phyloP scores from a whole-genome alignment of 2,797 vertebrate species.

The Hoplostethus atlanticus region DNA sequence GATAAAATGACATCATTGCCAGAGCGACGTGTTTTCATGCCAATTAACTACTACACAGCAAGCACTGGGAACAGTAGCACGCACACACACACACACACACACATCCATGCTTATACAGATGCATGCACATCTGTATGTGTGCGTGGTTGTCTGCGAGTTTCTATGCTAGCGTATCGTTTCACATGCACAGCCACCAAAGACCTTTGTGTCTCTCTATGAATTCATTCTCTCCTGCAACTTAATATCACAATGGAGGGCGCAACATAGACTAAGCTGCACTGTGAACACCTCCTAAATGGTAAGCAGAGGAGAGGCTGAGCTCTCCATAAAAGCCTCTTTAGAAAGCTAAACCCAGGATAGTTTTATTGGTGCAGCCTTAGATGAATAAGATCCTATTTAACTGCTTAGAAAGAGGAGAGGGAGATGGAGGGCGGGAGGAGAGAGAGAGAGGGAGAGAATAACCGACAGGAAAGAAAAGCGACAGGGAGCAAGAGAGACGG shows the following conservation, averaged over 20 bases:
- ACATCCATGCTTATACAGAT: neutral
- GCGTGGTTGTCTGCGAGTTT: neutral
- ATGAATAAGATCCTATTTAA: slow-evolving; percentile 59
- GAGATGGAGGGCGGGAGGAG: neutral
- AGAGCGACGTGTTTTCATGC: neutral
- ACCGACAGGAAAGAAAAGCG: slow-evolving; percentile 1
- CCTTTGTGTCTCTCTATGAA: slow-evolving; percentile 14
- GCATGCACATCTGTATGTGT: neutral
- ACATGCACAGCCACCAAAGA: slow-evolving; percentile 19
- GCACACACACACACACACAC: slow-evolving; percentile 5
- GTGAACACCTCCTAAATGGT: slow-evolving; percentile 43
- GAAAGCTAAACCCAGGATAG: slow-evolving; percentile 37
- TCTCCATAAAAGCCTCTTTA: slow-evolving; percentile 53
- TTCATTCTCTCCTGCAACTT: slow-evolving; percentile 38
- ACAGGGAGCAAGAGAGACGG: neutral
- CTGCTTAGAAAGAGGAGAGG: slow-evolving; percentile 20
- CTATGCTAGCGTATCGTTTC: neutral
- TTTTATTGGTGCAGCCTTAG: slow-evolving; percentile 41
- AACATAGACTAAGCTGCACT: slow-evolving; percentile 11
- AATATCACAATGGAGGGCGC: slow-evolving; percentile 13
- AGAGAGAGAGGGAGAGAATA: neutral
- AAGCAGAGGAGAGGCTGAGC: slow-evolving; percentile 24
- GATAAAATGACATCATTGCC: neutral
- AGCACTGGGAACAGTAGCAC: neutral
- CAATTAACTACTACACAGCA: slow-evolving; percentile 1